Percentiles rank a stretch among this genome's conserved stretches.
Evolutionary conservation across 2,888 invertebrate species (phyloP).

Genomic region (Bombyx huttoni): DNA sequence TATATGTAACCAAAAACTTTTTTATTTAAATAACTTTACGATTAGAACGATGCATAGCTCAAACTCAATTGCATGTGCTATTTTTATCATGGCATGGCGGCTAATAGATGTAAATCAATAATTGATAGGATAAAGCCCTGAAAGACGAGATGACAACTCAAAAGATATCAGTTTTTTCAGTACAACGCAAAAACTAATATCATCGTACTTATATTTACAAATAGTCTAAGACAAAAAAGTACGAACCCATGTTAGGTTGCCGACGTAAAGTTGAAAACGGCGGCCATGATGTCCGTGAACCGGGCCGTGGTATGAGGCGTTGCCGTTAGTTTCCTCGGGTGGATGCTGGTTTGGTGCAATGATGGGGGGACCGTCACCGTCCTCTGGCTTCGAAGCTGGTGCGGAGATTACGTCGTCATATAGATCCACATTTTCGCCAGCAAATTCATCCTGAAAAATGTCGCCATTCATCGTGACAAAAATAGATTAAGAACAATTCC

Average conservation of each 20-base stretch:
- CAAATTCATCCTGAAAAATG: slow-evolving; percentile 80
- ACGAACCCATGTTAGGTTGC: slow-evolving; percentile 98
- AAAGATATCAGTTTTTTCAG: slow-evolving; percentile 18
- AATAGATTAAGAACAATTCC: neutral
- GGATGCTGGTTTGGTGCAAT: slow-evolving; percentile 65
- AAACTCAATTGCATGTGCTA: neutral
- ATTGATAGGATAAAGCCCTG: slow-evolving; percentile 13
- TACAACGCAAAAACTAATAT: slow-evolving; percentile 27
- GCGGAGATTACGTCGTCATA: slow-evolving; percentile 96
- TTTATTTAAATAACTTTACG: too few relatives aligned
- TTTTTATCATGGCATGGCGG: neutral
- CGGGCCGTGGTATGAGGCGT: slow-evolving; percentile 78
- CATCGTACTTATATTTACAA: slow-evolving; percentile 45
- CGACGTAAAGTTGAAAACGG: slow-evolving; percentile 94
- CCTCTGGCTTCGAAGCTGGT: slow-evolving; percentile 75
- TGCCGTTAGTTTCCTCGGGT: slow-evolving; percentile 78
- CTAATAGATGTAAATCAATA: slow-evolving; percentile 4
- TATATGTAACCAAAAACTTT: too few relatives aligned
- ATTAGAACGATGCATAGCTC: neutral
- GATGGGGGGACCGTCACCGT: slow-evolving; percentile 71
- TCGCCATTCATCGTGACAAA: slow-evolving; percentile 12
- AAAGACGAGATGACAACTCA: slow-evolving; percentile 15
- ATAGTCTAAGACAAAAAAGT: slow-evolving; percentile 57
- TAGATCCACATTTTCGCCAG: slow-evolving; percentile 90
- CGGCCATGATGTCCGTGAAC: slow-evolving; percentile 83